phyloP scores from a whole-genome alignment of 2,888 invertebrate species.

The Heterodera filipjevi region DNA sequence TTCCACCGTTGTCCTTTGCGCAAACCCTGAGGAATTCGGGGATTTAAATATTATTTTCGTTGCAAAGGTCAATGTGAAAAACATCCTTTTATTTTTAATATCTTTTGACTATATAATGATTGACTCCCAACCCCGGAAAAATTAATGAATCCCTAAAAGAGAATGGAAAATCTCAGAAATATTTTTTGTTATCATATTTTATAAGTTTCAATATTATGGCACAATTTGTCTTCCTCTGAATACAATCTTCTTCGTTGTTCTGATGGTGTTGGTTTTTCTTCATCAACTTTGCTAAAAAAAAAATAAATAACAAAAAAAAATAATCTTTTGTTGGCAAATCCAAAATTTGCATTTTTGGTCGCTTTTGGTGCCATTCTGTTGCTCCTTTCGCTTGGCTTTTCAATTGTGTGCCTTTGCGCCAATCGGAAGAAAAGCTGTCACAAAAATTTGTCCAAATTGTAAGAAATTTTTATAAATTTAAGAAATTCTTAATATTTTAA shows the following conservation, averaged over 20 bases:
- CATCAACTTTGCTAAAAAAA: background rate
- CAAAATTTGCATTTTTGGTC: constrained; percentile 9
- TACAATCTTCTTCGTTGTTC: background rate
- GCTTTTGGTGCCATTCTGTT: background rate
- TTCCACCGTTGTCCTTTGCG: background rate
- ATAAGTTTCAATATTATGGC: background rate
- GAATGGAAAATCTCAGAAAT: too few species aligned
- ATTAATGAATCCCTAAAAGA: too few species aligned
- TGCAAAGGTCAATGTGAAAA: too few species aligned
- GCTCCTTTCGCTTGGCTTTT: background rate
- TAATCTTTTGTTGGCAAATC: constrained; percentile 9
- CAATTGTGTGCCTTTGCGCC: background rate
- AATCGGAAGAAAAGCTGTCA: background rate
- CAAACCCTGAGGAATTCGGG: background rate
- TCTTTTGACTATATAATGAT: too few species aligned
- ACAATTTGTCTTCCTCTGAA: background rate
- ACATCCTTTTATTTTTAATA: too few species aligned
- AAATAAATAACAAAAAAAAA: too few species aligned
- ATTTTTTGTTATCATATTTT: too few species aligned
- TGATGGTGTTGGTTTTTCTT: background rate
- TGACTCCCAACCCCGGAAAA: too few species aligned
- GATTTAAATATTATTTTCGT: background rate
- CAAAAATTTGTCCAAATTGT: background rate
- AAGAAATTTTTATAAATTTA: background rate
- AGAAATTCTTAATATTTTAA: too few species aligned